phyloP scores from a whole-genome alignment of 2,797 vertebrate genomes.

The Moxostoma hubbsi region DNA sequence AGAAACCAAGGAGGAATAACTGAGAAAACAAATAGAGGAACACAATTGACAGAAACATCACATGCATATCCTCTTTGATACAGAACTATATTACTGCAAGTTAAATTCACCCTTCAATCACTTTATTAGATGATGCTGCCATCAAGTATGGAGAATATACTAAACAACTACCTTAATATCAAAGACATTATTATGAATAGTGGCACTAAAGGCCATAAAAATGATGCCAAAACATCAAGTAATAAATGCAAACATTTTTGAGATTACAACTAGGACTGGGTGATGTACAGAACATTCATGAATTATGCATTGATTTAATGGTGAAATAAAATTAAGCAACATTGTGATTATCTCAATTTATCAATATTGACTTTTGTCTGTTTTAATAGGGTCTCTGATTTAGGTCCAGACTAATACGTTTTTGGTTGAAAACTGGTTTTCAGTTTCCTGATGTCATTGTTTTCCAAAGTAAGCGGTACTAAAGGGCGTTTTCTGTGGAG shows the following conservation, averaged over 20 bases:
- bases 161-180: constrained; percentile 6
- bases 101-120: not conserved
- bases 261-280: not conserved
- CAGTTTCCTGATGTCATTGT: no score
- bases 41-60: constrained; percentile 30
- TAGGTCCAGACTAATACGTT: no score
- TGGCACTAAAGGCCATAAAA: constrained; percentile 1
- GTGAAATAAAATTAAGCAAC: no score
- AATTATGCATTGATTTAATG: not conserved
- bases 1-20: constrained; percentile 67
- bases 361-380: no score
- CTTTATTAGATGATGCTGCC: not conserved
- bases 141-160: not conserved
- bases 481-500: no score
- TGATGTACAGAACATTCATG: not conserved
- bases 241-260: not conserved
- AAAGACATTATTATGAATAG: not conserved
- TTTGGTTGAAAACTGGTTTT: no score
- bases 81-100: not conserved
- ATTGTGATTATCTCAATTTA: no score
- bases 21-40: constrained; percentile 56
- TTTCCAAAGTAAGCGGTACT: no score
- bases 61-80: constrained; percentile 11
- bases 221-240: not conserved
- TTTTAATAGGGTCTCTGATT: no score